Evolutionary conservation across 2,113 vertebrate genomes (phyloP).

Genomic region (Mesitornis unicolor): DNA sequence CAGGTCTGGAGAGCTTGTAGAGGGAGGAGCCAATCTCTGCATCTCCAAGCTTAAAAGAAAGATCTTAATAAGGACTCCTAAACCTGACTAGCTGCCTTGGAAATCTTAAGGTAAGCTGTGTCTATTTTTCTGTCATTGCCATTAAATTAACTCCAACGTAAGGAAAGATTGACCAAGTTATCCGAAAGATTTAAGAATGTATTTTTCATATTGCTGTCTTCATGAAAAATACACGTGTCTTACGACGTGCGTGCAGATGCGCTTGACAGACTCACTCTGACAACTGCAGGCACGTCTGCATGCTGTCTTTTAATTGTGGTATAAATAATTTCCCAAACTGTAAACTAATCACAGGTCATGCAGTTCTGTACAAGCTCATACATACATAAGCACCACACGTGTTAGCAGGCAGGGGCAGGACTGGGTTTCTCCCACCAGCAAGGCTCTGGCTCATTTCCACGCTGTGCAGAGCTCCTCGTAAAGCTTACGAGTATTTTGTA

Average conservation of each 20-base stretch:
- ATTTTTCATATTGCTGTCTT: background rate
- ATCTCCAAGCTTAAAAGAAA: background rate
- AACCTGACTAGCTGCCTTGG: background rate
- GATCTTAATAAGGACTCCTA: background rate
- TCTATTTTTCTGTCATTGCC: background rate
- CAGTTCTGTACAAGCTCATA: background rate
- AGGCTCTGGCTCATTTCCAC: background rate
- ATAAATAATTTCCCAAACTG: conserved; percentile 2
- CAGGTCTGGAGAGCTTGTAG: background rate
- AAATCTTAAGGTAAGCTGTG: background rate
- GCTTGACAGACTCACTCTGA: background rate
- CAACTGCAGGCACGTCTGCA: background rate
- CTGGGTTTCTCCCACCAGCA: background rate
- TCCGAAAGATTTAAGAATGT: background rate
- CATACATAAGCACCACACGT: background rate
- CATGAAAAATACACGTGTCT: background rate
- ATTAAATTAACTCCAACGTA: background rate
- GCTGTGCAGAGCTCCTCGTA: background rate
- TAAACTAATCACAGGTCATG: background rate
- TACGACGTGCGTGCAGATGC: background rate
- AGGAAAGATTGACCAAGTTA: background rate
- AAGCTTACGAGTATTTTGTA: background rate
- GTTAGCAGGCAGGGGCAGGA: background rate
- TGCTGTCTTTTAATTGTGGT: conserved; percentile 31
- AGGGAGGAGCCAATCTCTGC: background rate